Conservation (phyloP, 2,888 invertebrate genomes). For the Erannis defoliaria region DNA sequence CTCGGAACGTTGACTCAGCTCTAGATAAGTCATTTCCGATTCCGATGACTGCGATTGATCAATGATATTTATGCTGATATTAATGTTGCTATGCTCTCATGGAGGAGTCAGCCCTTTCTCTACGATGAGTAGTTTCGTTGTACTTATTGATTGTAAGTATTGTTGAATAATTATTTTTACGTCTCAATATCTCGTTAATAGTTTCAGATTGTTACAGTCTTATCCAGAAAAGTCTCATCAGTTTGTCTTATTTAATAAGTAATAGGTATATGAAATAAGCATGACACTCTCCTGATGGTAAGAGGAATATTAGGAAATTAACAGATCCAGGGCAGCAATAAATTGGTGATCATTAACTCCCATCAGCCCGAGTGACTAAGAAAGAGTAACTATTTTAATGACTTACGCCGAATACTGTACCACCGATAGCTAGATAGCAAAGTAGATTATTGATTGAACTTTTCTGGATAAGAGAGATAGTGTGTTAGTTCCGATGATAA, state of each 20-base stretch:
- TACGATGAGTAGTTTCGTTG: too few species aligned
- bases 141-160: neutral
- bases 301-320: too few species aligned
- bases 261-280: too few species aligned
- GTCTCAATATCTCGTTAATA: conserved; percentile 29
- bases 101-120: too few species aligned
- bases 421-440: too few species aligned
- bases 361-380: too few species aligned
- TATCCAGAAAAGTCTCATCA: neutral
- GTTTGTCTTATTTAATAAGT: neutral
- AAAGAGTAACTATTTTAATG: too few species aligned
- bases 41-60: conserved; percentile 51
- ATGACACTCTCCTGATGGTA: too few species aligned
- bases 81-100: neutral
- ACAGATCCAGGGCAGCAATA: too few species aligned
- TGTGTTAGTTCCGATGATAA: neutral
- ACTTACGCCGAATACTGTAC: too few species aligned
- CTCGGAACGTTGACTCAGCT: conserved; percentile 62
- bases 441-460: neutral
- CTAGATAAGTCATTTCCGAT: conserved; percentile 68
- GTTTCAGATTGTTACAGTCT: neutral
- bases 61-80: conserved; percentile 27
- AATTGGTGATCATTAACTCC: too few species aligned
- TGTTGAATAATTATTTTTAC: conserved; percentile 18
- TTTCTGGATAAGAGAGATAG: neutral